A percentile compares a stretch with the other conserved stretches of the same genome.
Conservation (phyloP, 2,113 vertebrate genomes). For the Salvelinus fontinalis region DNA sequence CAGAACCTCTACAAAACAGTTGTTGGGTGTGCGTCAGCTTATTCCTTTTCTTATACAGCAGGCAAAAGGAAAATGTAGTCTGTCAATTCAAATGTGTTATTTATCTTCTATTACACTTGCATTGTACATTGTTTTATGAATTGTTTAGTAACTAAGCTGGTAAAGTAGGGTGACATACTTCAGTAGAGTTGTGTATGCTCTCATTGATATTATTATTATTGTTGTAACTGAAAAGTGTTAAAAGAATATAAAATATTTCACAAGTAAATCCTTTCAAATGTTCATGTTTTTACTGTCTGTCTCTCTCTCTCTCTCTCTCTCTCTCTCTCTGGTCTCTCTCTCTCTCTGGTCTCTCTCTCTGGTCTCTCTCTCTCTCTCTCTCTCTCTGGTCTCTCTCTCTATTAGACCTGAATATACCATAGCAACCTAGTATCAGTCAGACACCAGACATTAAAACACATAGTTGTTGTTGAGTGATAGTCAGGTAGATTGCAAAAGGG, state of each 20-base stretch:
- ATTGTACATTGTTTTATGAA: constrained; percentile 39
- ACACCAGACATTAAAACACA: too few relatives aligned
- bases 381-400: too few relatives aligned
- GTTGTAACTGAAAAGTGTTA: constrained; percentile 3
- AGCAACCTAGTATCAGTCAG: constrained; percentile 8
- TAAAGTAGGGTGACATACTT: constrained; percentile 3
- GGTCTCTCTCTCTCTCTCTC: too few relatives aligned
- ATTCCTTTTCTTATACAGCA: too few relatives aligned
- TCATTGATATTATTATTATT: neutral
- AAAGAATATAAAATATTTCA: constrained; percentile 29
- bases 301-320: too few relatives aligned
- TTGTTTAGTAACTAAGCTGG: neutral
- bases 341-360: too few relatives aligned
- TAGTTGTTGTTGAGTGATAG: neutral
- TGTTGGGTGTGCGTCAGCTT: too few relatives aligned
- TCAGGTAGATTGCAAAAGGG: too few relatives aligned
- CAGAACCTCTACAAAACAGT: too few relatives aligned
- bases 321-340: too few relatives aligned
- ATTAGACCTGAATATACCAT: constrained; percentile 8
- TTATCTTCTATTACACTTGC: constrained; percentile 37
- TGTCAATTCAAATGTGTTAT: constrained; percentile 17
- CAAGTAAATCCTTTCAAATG: constrained; percentile 29
- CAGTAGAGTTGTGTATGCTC: constrained; percentile 2
- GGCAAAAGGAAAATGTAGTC: neutral
- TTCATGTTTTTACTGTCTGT: neutral